Evolutionary conservation across 1,140 invertebrate genomes (phyloP), one percentile per base, ranked within the genome.

Genomic region (Drosophila paulistorum): DNA sequence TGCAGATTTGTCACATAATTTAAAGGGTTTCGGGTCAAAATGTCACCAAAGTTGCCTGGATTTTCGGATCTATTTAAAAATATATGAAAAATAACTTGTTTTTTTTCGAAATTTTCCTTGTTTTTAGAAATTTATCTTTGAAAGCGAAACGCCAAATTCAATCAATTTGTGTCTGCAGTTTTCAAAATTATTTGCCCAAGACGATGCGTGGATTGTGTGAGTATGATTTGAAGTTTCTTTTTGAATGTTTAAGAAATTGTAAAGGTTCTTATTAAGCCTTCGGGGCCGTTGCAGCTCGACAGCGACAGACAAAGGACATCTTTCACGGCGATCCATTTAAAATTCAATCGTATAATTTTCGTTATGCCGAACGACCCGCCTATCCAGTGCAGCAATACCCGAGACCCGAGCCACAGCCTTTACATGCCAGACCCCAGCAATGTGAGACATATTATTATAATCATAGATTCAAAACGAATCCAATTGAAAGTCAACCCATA

Each of bases 271-370:
- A 30, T 67, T 65, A 23, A 33, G 33, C 41, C 61, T 59, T 33
- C 60, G 3, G 37, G 11, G 26, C 66, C 76, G 79, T 70, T 68
- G n/a, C 33, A 41, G 33, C 65, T 23, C 45, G 45, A 54, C 69
- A 66, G 9, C 81, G 83, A 9, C 68, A 59, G 14, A n/a, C 55
- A 9, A 26, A 41, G 7, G 90, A 91, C 68, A 51, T 79, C 13
- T 91, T 91, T 61, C 67, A 68, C 39, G 76, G 77, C 30, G 90
- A 91, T 51, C 90, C 90, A 2, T 91, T 91, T 58, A 91, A 91
- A 86, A 79, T 86, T 58, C 79, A 91, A 45, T 91, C 90, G 10
- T 91, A 79, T 30, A 90, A 85, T 48, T 91, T 91, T 68, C 90
- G 77, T 7, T 91, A 91, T 57, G 90, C 90, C 41, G 84, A 91